These are phyloP conservation scores for Antheraea yamamai DNA, from an alignment of 2,888 invertebrate genomes.

Conservation along the genomic window DNA sequence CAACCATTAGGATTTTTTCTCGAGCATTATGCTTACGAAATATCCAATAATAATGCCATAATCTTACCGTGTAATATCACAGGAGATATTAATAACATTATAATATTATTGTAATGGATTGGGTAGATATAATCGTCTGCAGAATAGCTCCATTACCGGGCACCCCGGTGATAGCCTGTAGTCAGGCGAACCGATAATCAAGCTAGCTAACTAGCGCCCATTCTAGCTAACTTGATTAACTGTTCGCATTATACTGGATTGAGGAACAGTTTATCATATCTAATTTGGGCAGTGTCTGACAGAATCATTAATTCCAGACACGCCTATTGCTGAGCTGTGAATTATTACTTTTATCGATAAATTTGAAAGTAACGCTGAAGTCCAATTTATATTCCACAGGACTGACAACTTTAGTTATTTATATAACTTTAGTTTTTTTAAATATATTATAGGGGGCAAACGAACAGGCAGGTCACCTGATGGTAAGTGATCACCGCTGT, in stretches of 20 bases:
- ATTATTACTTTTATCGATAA: not conserved
- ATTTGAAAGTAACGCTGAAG: not conserved
- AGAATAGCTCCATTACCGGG: slow-evolving; percentile 17
- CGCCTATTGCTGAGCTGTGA: not conserved
- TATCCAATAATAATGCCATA: not conserved
- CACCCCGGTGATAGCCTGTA: slow-evolving; percentile 34
- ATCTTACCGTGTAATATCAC: not conserved
- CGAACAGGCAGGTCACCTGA: no score
- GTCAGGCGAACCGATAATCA: slow-evolving; percentile 49
- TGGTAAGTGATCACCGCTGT: no score
- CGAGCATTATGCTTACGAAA: not conserved
- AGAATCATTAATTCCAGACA: not conserved
- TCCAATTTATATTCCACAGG: no score
- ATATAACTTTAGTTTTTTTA: no score
- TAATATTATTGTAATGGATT: slow-evolving; percentile 13
- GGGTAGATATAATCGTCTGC: not conserved
- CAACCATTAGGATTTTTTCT: not conserved
- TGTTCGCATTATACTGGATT: not conserved
- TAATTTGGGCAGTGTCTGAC: not conserved
- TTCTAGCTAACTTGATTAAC: slow-evolving; percentile 14
- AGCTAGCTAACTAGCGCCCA: slow-evolving; percentile 16
- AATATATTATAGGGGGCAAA: no score
- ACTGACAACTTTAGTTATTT: no score
- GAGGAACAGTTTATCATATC: slow-evolving; percentile 6
- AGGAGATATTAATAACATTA: slow-evolving; percentile 2